Conservation (phyloP, 2,888 invertebrate species). For the Nudaria mundana region DNA sequence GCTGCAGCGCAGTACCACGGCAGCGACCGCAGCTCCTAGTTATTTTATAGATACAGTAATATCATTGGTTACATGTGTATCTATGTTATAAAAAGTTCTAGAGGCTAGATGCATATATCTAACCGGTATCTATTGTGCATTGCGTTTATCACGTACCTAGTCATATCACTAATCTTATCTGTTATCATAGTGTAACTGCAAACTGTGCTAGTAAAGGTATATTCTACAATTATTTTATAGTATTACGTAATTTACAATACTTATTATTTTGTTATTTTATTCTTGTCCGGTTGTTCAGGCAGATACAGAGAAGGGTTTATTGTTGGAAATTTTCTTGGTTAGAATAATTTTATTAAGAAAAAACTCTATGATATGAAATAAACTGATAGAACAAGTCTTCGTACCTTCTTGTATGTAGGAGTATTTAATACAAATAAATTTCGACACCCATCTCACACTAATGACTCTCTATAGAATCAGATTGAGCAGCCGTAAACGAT, state of each 20-base stretch:
- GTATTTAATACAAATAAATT: conserved; percentile 29
- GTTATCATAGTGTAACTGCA: conserved; percentile 22
- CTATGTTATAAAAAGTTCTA: too few relatives aligned
- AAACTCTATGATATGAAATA: background rate
- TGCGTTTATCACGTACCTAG: conserved; percentile 20
- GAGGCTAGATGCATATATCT: too few relatives aligned
- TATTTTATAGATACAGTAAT: too few relatives aligned
- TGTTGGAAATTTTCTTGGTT: too few relatives aligned
- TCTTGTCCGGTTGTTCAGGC: too few relatives aligned
- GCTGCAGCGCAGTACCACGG: too few relatives aligned
- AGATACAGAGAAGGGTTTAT: too few relatives aligned
- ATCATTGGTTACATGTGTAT: too few relatives aligned
- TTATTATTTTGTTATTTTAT: too few relatives aligned
- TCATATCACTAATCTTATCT: conserved; percentile 26
- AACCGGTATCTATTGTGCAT: conserved; percentile 13
- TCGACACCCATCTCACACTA: conserved; percentile 36
- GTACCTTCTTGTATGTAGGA: conserved; percentile 4
- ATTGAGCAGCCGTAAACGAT: conserved; percentile 31
- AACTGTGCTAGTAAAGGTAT: conserved; percentile 23
- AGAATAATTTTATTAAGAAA: background rate
- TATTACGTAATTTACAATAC: background rate
- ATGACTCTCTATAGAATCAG: conserved; percentile 35
- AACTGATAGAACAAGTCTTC: background rate
- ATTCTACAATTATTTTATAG: conserved; percentile 4
- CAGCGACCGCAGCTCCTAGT: too few relatives aligned